Conservation (phyloP, 2,797 vertebrate genomes). For the Schizopygopsis pylzovi region DNA sequence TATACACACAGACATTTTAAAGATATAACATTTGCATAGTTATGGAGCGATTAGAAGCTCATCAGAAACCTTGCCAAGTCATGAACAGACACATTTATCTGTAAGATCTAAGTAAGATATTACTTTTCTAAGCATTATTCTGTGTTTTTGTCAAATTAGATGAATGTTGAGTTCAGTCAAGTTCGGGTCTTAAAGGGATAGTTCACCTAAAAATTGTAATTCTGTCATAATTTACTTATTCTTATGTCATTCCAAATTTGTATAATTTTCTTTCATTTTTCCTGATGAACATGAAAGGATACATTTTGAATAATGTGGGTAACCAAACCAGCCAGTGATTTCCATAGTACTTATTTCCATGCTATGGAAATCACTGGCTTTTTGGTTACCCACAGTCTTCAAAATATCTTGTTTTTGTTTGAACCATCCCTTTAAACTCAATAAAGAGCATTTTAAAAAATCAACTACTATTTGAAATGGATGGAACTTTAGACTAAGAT, state of each 20-base stretch:
- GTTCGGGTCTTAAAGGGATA: background rate
- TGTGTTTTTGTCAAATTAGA: background rate
- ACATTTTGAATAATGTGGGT: background rate
- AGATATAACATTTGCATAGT: slow-evolving; percentile 31
- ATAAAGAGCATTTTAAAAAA: background rate
- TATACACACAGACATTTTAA: background rate
- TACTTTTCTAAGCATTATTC: slow-evolving; percentile 1
- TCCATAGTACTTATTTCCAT: background rate
- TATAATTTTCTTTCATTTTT: background rate
- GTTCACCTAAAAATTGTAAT: background rate
- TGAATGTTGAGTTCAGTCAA: background rate
- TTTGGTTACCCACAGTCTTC: background rate
- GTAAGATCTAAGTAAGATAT: background rate
- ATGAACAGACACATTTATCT: background rate
- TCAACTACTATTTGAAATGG: background rate
- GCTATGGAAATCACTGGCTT: background rate
- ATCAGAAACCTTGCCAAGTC: background rate
- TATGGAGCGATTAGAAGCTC: slow-evolving; percentile 2
- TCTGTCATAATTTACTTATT: background rate
- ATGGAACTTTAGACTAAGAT: background rate
- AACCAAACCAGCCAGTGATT: background rate
- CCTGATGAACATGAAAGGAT: background rate
- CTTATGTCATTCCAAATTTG: background rate
- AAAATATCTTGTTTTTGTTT: background rate
- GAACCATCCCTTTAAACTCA: background rate